Evolutionary conservation across 2,797 vertebrate genomes (phyloP).

Genomic region (Rhadinocentrus ornatus): DNA sequence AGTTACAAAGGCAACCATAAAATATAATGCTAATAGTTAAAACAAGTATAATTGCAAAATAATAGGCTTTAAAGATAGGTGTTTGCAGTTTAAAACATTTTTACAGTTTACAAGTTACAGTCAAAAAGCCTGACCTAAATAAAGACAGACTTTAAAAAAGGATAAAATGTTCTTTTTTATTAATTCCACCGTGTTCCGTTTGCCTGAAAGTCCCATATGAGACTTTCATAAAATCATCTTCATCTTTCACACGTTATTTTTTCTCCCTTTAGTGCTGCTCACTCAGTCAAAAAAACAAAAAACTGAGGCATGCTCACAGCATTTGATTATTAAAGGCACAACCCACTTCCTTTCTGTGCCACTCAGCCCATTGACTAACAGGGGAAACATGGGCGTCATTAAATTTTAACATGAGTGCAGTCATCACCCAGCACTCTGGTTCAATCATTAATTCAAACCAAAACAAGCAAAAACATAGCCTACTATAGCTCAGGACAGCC

Average conservation of each 20-base stretch:
- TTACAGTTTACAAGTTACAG: conserved; percentile 1
- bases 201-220: conserved; percentile 40
- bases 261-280: conserved; percentile 40
- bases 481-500: conserved; percentile 11
- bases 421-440: conserved; percentile 63
- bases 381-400: conserved; percentile 70
- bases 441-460: conserved; percentile 73
- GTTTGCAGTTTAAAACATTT: conserved; percentile 24
- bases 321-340: conserved; percentile 48
- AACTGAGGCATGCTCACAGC: conserved; percentile 27
- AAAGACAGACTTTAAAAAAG: conserved; percentile 46
- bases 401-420: conserved; percentile 68
- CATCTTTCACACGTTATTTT: conserved; percentile 47
- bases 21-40: conserved; percentile 38
- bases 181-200: conserved; percentile 30
- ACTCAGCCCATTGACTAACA: conserved; percentile 64
- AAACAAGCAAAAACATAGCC: conserved; percentile 49
- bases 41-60: conserved; percentile 24
- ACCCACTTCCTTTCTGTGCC: conserved; percentile 53
- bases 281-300: conserved; percentile 31
- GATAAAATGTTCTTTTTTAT: conserved; percentile 41
- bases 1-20: conserved; percentile 6
- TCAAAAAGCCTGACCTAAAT: conserved; percentile 38
- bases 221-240: conserved; percentile 41
- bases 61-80: conserved; percentile 3